Conservation (phyloP, 2,888 invertebrate genomes). For the Ectobius pallidus region DNA sequence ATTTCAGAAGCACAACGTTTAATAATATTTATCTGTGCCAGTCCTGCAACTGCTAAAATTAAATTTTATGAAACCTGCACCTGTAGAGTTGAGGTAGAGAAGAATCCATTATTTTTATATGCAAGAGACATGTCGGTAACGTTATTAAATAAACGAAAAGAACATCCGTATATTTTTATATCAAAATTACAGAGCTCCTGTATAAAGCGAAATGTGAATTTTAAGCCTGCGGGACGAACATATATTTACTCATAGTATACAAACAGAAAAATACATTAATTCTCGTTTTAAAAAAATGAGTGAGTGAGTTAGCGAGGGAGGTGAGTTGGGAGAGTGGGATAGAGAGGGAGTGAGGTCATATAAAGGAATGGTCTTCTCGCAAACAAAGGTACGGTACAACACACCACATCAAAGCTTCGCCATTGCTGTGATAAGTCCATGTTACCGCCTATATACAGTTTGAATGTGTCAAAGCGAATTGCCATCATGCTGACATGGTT, state of each 20-base stretch:
- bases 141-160: too few species aligned
- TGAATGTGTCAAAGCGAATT: conserved; percentile 23
- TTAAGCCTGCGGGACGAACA: too few species aligned
- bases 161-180: too few species aligned
- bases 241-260: not conserved
- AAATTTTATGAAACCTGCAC: too few species aligned
- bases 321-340: not conserved
- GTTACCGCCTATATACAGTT: conserved; percentile 18
- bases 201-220: too few species aligned
- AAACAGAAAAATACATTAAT: conserved; percentile 16
- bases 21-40: too few species aligned
- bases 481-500: conserved; percentile 27
- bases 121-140: too few species aligned
- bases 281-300: not conserved
- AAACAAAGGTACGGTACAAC: conserved; percentile 25
- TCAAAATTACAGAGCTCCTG: too few species aligned
- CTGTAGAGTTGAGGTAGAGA: too few species aligned
- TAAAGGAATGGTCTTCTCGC: conserved; percentile 22
- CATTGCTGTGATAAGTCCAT: conserved; percentile 27
- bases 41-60: too few species aligned
- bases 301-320: not conserved
- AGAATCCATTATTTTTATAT: too few species aligned
- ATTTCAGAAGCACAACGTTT: too few species aligned
- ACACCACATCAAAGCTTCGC: conserved; percentile 23
- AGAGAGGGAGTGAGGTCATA: conserved; percentile 4